phyloP scores from a whole-genome alignment of 2,797 vertebrate species.

The Oryzias sinensis region DNA sequence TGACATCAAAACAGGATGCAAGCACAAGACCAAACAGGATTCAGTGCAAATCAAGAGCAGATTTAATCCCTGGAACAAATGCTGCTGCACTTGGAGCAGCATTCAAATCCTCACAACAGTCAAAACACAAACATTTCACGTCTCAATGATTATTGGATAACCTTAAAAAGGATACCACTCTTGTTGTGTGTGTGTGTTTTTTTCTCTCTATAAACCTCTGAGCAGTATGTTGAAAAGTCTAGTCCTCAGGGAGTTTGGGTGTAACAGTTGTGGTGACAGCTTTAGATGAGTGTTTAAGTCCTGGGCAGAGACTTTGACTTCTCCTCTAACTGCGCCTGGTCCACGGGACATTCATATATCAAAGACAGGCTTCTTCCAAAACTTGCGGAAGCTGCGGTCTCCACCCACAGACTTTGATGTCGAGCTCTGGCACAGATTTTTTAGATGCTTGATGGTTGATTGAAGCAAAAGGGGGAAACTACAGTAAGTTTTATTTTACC shows the following conservation, averaged over 20 bases:
- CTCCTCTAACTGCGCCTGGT: constrained; percentile 44
- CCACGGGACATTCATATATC: constrained; percentile 63
- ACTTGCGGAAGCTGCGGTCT: constrained; percentile 60
- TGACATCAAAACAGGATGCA: constrained; percentile 54
- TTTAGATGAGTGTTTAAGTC: constrained; percentile 17
- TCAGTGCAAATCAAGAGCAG: constrained; percentile 47
- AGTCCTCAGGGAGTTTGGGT: constrained; percentile 24
- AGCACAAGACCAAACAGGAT: constrained; percentile 46
- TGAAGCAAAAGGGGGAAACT: constrained; percentile 23
- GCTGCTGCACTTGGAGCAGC: constrained; percentile 14
- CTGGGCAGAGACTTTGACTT: constrained; percentile 27
- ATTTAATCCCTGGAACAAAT: constrained; percentile 38
- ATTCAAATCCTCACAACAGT: constrained; percentile 30
- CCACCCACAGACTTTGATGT: constrained; percentile 63
- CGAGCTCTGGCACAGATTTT: constrained; percentile 36
- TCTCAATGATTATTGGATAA: constrained; percentile 8
- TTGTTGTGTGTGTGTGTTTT: background rate
- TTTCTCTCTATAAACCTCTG: constrained; percentile 1
- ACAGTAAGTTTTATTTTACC: constrained; percentile 22
- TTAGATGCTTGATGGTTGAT: constrained; percentile 54
- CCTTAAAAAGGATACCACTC: too few relatives aligned
- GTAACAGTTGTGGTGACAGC: constrained; percentile 30
- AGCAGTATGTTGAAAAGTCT: constrained; percentile 5
- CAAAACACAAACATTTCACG: constrained; percentile 23
- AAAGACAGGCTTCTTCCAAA: constrained; percentile 57